Evolutionary conservation across 2,113 vertebrate species (phyloP).

Genomic region (Salvelinus namaycush): DNA sequence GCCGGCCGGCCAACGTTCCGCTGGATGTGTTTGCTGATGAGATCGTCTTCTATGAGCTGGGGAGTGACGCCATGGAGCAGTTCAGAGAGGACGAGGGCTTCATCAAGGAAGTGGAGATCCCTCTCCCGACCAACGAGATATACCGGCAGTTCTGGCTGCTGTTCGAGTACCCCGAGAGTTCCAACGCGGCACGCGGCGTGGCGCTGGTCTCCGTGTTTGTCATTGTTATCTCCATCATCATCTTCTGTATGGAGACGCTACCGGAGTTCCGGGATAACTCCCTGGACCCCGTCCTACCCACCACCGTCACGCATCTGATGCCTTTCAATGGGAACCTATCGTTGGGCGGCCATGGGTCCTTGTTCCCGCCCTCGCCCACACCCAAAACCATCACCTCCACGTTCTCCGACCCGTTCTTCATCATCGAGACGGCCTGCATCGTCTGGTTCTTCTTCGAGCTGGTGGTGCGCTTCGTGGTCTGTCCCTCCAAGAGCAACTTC

Average conservation of each 20-base stretch:
- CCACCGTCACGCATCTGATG: too few species aligned
- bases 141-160: constrained; percentile 93
- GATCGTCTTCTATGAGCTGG: constrained; percentile 92
- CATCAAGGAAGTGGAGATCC: constrained; percentile 87
- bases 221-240: constrained; percentile 94
- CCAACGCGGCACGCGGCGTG: constrained; percentile 87
- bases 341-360: constrained; percentile 11
- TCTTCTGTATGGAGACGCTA: constrained; percentile 95
- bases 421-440: constrained; percentile 92
- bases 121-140: constrained; percentile 85
- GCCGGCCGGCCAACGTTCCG: constrained; percentile 91
- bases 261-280: constrained; percentile 87
- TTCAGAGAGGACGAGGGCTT: constrained; percentile 97
- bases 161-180: constrained; percentile 95
- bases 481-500: constrained; percentile 91
- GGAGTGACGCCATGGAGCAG: constrained; percentile 89
- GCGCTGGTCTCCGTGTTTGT: constrained; percentile 91
- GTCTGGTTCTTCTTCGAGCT: constrained; percentile 95
- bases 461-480: constrained; percentile 83
- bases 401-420: constrained; percentile 93
- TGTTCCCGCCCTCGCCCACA: constrained; percentile 31
- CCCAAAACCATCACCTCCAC: constrained; percentile 62
- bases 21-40: constrained; percentile 92
- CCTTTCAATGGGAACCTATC: constrained; percentile 52
- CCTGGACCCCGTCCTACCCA: constrained; percentile 34